Evolutionary conservation across 2,888 invertebrate species (phyloP).

Genomic region (Plagodis pulveraria): DNA sequence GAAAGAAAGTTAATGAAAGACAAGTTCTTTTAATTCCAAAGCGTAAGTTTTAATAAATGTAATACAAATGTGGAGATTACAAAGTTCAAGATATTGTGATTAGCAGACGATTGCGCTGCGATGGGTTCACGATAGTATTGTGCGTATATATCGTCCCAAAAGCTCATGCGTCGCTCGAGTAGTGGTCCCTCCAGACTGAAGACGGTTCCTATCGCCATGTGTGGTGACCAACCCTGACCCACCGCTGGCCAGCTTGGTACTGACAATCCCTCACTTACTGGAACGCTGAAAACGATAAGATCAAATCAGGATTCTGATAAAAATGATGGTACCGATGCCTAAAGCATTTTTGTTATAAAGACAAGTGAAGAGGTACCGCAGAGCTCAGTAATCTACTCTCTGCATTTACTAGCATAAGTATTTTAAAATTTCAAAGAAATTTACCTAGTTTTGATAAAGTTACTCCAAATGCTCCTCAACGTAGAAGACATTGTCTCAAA

Average conservation of each 20-base stretch:
- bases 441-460: conserved; percentile 52
- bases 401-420: too few relatives aligned
- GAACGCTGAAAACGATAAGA: background rate
- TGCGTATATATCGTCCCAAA: conserved; percentile 52
- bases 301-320: too few relatives aligned
- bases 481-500: background rate
- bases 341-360: too few relatives aligned
- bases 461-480: conserved; percentile 43
- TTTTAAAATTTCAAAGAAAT: conserved; percentile 7
- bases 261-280: background rate
- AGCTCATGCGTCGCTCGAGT: conserved; percentile 31
- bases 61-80: too few relatives aligned
- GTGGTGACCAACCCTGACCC: conserved; percentile 22
- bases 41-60: too few relatives aligned
- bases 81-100: background rate
- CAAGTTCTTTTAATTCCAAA: too few relatives aligned
- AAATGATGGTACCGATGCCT: too few relatives aligned
- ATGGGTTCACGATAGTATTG: background rate
- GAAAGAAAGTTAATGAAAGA: too few relatives aligned
- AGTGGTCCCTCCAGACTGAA: conserved; percentile 38
- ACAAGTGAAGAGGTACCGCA: too few relatives aligned
- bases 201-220: conserved; percentile 46
- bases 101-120: background rate
- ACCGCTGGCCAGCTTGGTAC: background rate
- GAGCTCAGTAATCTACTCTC: too few relatives aligned